Conservation (phyloP, 1,140 invertebrate genomes). For the Maconellicoccus hirsutus region DNA sequence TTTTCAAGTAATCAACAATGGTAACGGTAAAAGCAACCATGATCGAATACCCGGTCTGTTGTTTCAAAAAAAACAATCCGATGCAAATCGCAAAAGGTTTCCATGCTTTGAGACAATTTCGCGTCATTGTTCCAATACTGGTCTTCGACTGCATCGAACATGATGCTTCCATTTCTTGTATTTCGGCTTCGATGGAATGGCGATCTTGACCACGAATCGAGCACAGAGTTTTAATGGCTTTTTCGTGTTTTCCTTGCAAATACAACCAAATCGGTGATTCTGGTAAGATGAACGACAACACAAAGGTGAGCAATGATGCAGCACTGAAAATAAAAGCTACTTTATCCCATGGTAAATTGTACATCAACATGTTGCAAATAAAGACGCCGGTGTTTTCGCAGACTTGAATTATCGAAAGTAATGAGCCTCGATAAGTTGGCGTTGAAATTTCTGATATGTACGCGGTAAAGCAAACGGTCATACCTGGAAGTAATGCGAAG, state of each 20-base stretch:
- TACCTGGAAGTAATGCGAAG: background rate
- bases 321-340: constrained; percentile 45
- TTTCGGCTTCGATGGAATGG: constrained; percentile 29
- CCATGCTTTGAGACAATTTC: background rate
- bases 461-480: background rate
- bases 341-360: constrained; percentile 43
- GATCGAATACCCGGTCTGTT: background rate
- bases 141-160: background rate
- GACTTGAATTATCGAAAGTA: constrained; percentile 13
- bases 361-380: constrained; percentile 48
- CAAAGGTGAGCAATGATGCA: constrained; percentile 33
- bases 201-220: constrained; percentile 24
- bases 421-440: background rate
- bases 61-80: background rate
- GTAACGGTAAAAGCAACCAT: background rate
- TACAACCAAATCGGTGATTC: constrained; percentile 44
- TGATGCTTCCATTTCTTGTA: background rate
- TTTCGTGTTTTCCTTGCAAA: constrained; percentile 28
- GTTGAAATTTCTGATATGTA: constrained; percentile 24
- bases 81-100: background rate
- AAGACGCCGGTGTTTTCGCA: constrained; percentile 26
- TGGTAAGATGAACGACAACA: constrained; percentile 36
- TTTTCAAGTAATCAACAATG: background rate
- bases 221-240: constrained; percentile 28
- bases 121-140: background rate